Evolutionary conservation across 92 coral and sea anemone genomes (phyloP).

Genomic region (Desmophyllum pertusum): DNA sequence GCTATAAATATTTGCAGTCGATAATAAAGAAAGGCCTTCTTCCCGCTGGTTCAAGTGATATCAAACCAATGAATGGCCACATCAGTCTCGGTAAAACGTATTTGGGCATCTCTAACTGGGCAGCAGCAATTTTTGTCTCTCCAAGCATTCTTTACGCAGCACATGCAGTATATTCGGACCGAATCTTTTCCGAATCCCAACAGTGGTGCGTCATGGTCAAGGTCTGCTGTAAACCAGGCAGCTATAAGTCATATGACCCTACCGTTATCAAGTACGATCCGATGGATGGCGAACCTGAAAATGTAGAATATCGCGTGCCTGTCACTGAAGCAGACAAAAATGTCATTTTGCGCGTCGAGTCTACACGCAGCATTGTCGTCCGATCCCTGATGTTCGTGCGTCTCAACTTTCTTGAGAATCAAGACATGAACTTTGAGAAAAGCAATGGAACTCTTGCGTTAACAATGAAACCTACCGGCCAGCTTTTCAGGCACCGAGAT

Average conservation of each 20-base stretch:
- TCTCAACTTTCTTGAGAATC: conserved; percentile 38
- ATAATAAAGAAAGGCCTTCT: conserved; percentile 57
- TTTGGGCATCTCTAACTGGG: conserved; percentile 58
- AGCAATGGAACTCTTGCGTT: neutral
- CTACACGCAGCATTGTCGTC: conserved; percentile 58
- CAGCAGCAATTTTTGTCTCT: conserved; percentile 70
- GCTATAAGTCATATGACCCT: conserved; percentile 50
- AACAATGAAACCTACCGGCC: no score
- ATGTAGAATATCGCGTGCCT: conserved; percentile 62
- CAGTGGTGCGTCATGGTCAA: conserved; percentile 68
- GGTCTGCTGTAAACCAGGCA: conserved; percentile 43
- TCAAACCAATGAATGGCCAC: conserved; percentile 47
- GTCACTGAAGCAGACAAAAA: conserved; percentile 35
- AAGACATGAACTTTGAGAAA: neutral
- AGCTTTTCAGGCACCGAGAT: no score
- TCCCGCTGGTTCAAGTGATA: conserved; percentile 59
- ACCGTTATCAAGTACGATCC: conserved; percentile 38
- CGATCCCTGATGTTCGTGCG: conserved; percentile 60
- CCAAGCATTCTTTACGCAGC: conserved; percentile 60
- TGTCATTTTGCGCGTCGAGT: conserved; percentile 54
- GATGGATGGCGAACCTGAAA: conserved; percentile 57
- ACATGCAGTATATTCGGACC: conserved; percentile 53
- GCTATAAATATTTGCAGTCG: conserved; percentile 32
- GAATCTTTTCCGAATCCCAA: conserved; percentile 25
- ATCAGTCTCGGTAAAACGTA: neutral